Evolutionary conservation across 2,797 vertebrate genomes (phyloP).

Genomic region (Hoplostethus atlanticus): DNA sequence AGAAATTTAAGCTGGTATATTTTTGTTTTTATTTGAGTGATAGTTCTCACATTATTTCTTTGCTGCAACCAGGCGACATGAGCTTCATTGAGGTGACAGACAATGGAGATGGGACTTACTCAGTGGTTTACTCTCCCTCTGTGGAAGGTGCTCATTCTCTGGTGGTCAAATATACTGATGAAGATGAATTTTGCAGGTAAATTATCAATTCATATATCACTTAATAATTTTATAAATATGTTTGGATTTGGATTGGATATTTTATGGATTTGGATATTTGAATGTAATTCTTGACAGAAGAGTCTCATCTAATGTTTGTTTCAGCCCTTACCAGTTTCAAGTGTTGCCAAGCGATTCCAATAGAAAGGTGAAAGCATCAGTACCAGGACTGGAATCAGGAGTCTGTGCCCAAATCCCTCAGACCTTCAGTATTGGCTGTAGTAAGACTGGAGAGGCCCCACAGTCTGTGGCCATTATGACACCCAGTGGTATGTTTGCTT

Average conservation of each 20-base stretch:
- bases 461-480: conserved; percentile 33
- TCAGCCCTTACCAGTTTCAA: conserved; percentile 6
- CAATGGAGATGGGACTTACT: conserved; percentile 66
- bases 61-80: conserved; percentile 70
- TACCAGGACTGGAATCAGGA: conserved; percentile 19
- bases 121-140: conserved; percentile 82
- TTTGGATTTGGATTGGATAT: too few species aligned
- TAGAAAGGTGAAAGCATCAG: not conserved
- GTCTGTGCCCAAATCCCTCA: conserved; percentile 15
- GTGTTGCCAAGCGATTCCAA: not conserved
- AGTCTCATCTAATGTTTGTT: not conserved
- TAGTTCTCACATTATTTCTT: not conserved
- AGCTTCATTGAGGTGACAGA: conserved; percentile 81
- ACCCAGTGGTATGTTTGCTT: conserved; percentile 12
- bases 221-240: too few species aligned
- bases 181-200: conserved; percentile 84
- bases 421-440: conserved; percentile 29
- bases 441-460: conserved; percentile 23
- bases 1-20: not conserved
- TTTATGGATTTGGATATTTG: too few species aligned
- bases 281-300: too few species aligned
- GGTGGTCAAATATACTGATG: conserved; percentile 79
- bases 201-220: not conserved
- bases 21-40: not conserved
- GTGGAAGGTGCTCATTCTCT: conserved; percentile 85